These are phyloP conservation scores for Babyrousa celebensis DNA, from an alignment of 2,797 vertebrate genomes.

Conservation along the genomic window DNA sequence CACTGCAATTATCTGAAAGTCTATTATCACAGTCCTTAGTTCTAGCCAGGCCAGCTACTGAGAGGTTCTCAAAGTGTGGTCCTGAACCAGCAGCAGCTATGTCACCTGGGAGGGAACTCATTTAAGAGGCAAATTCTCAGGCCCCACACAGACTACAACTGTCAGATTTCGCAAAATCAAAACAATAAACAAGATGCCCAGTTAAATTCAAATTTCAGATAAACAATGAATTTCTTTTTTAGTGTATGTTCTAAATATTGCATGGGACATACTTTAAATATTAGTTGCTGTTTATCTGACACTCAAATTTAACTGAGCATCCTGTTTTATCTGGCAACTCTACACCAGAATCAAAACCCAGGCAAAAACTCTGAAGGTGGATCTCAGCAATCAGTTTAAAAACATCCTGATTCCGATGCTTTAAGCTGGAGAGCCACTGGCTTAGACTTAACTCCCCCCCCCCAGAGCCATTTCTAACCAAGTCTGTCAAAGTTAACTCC, in stretches of 20 bases:
- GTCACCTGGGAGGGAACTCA: background rate
- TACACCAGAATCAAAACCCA: background rate
- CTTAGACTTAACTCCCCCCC: background rate
- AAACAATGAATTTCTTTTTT: background rate
- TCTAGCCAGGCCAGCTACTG: background rate
- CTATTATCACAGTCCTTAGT: background rate
- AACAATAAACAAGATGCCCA: background rate
- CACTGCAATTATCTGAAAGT: background rate
- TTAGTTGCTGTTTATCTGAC: background rate
- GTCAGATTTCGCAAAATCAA: background rate
- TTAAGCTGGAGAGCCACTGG: background rate
- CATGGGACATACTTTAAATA: background rate
- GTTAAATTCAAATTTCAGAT: constrained; percentile 1
- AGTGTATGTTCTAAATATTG: background rate
- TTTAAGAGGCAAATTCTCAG: background rate
- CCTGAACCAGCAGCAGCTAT: background rate
- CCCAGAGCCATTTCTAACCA: background rate
- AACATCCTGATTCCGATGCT: background rate
- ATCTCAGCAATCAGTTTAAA: background rate
- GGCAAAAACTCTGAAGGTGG: background rate
- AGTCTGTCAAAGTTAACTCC: background rate
- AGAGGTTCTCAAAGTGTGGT: background rate
- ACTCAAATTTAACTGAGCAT: constrained; percentile 30
- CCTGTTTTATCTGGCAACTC: background rate
- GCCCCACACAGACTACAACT: background rate